Base-by-base conservation (phyloP, 2,797 vertebrate genomes). In the Staurois parvus region DNA sequence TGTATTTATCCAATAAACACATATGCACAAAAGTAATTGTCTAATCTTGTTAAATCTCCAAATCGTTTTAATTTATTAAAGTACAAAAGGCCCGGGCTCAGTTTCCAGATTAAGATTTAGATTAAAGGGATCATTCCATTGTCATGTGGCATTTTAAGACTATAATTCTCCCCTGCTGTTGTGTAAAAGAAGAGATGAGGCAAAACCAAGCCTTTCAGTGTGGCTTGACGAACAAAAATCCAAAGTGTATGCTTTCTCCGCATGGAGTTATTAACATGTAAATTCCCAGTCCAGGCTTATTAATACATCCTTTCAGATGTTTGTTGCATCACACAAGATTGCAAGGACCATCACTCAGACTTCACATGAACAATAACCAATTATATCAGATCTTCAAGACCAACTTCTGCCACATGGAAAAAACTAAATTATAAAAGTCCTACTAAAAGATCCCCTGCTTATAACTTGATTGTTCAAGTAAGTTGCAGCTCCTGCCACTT, bases 101-200 rank as follows among this genome's bases (percentile, higher is more conserved):
- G 45, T 77, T 37, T 66, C 45, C 70, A 64, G 17, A 77, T 72
- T 42, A 62, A 59, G 66, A 69, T 56, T 66, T 77, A 48, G 72
- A 68, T 69, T 77, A 67, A 74, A 66, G 32, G 68, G 69, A 78
- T 83, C 59, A 48, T 72, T 69, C 84, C 52, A 76, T 81, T 81
- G 85, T 81, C 30, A 66, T 76, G 34, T 9, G 24, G 85, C n/a
- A 66, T 73, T 67, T 32, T 72, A 72, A 42, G 24, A 56, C 37
- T 67, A 73, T 8, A 83, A 86, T 77, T 82, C 67, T 12, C 59
- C 77, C 85, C 85, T 72, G 85, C 85, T 78, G 79, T 28, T 80
- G 68, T n/a, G 29, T 48, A 75, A 75, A 83, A 40, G 37, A 29
- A 64, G 40, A 64, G 37, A 48, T 17, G 32, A 64, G 40, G 84